Conservation (phyloP, 35 echinoderm and acorn worm genomes). For the Apostichopus parvimensis region DNA sequence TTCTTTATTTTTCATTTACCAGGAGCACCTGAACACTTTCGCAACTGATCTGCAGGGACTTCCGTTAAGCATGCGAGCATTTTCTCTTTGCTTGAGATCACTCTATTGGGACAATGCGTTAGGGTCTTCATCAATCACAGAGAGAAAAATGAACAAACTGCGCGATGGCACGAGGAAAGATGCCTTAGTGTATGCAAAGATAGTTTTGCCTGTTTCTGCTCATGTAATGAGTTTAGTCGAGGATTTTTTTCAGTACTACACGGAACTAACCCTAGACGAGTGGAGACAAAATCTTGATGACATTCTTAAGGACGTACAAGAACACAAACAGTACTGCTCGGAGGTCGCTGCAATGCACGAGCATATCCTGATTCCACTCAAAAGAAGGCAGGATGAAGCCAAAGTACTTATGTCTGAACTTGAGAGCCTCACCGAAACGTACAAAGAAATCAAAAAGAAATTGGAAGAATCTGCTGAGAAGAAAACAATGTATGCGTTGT, state of each 20-base stretch:
- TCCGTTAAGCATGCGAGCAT: neutral
- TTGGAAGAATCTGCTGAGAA: neutral
- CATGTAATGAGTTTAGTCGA: neutral
- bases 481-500: neutral
- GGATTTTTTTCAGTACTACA: constrained; percentile 12
- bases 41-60: neutral
- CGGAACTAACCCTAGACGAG: neutral
- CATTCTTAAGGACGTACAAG: neutral
- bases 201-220: neutral
- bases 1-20: no score
- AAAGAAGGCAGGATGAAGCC: constrained; percentile 19
- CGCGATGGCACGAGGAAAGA: neutral
- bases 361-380: constrained; percentile 13
- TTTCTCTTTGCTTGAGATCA: neutral
- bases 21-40: no score
- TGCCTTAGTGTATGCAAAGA: neutral
- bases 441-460: neutral
- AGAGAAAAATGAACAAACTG: neutral
- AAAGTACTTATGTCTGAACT: constrained; percentile 1
- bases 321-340: neutral
- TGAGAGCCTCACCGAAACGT: neutral
- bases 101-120: neutral
- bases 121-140: neutral
- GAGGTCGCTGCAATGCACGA: neutral
- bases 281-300: neutral